Base-by-base conservation (phyloP, 2,797 vertebrate genomes). In the Pterois miles region DNA sequence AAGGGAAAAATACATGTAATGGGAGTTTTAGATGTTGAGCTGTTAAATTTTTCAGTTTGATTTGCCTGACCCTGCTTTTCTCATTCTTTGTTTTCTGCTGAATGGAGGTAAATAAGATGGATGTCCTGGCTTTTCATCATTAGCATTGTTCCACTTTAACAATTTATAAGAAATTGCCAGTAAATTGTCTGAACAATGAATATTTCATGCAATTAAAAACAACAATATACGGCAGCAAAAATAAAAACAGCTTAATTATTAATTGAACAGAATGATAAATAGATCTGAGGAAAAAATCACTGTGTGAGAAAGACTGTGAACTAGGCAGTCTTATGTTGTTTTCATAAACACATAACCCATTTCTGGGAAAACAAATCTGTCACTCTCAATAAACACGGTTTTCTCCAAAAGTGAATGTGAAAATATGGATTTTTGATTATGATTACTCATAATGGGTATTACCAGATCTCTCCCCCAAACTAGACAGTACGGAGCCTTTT, bases 241-340 rank as follows among this genome's bases (percentile, higher is more conserved):
- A 96, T 95, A 95, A 93, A 95, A 95, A 95, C 95, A 94, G 93
- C 92, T 96, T 95, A 95, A 96, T 95, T 93, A 96, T 96, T 96
- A 94, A 96, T 95, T 89, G 93, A 93, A 94, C 88, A 92, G 94
- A 95, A 95, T 94, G 91, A 95, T 96, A 95, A 96, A 94, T 94
- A 95, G 93, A 94, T 89, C 78, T 81, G 89, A 91, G 91, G 78
- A 85, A 86, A 90, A 93, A 93, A 86, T 65, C 84, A 87, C 71
- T 92, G 90, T 83, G 86, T 90, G 92, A 92, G 91, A 74, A 90
- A 92, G 89, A 89, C 90, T 89, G 91, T 91, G 90, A 94, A 92
- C 89, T 87, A 88, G 86, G 87, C 93, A 91, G 91, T 82, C 90
- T 92, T 90, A 78, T 91, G 92, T 93, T 92, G 93, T 92, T 93